Conservation (phyloP, 1,140 invertebrate genomes). For the Eumeta japonica region DNA sequence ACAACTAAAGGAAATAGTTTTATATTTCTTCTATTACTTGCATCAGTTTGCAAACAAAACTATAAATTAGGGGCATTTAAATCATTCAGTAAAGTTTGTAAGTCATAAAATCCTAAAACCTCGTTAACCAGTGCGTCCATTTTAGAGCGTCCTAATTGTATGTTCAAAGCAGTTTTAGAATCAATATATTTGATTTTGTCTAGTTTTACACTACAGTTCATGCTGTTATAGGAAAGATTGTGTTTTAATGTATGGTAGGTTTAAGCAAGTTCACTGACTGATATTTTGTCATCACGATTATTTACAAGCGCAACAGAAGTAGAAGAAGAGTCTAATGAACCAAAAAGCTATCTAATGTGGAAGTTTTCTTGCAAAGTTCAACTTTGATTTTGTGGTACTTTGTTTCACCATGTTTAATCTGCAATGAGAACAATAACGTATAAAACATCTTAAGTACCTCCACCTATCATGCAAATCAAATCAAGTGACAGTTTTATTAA, state of each 20-base stretch:
- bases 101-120: neutral
- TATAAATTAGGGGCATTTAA: neutral
- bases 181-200: neutral
- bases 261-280: constrained; percentile 1
- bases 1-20: neutral
- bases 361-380: neutral
- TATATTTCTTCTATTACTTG: neutral
- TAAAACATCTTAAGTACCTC: neutral
- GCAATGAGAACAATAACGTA: neutral
- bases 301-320: no score
- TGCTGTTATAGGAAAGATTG: no score
- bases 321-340: constrained; percentile 3
- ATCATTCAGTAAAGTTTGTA: neutral
- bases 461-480: neutral
- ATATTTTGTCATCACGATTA: constrained; percentile 8
- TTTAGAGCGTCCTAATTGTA: constrained; percentile 8
- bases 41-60: neutral
- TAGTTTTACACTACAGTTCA: neutral
- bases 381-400: neutral
- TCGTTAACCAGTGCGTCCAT: neutral
- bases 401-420: neutral
- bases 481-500: no score
- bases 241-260: neutral
- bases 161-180: constrained; percentile 1
- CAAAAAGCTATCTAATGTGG: neutral